These are phyloP conservation scores for Aurelia sp. DNA, from an alignment of 30 jellyfish, hydroid and myxozoan genomes.

Conservation along the genomic window DNA sequence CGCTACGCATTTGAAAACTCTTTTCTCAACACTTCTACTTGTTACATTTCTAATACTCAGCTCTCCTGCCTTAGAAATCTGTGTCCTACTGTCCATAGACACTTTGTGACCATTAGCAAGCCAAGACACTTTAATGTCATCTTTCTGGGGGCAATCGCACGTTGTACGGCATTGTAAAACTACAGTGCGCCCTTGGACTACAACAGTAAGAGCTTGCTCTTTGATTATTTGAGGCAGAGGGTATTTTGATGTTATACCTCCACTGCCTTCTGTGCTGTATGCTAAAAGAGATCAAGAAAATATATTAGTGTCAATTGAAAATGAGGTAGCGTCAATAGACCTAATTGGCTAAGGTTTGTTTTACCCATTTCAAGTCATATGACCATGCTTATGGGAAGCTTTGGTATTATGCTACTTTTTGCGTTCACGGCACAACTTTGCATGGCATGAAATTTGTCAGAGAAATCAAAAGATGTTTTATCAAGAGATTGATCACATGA, in stretches of 20 bases:
- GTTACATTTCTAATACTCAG: constrained; percentile 32
- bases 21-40: neutral
- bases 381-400: too few species aligned
- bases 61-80: neutral
- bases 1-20: constrained; percentile 43
- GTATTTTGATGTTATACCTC: neutral
- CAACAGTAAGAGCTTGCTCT: constrained; percentile 2
- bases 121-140: constrained; percentile 36
- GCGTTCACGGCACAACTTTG: too few species aligned
- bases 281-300: too few species aligned
- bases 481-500: too few species aligned
- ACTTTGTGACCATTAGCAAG: constrained; percentile 26
- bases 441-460: too few species aligned
- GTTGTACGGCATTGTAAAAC: constrained; percentile 27
- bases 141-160: constrained; percentile 30
- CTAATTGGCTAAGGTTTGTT: too few species aligned
- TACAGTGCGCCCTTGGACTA: constrained; percentile 27
- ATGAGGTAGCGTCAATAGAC: too few species aligned
- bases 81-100: neutral
- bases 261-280: too few species aligned
- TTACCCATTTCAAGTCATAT: too few species aligned
- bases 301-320: too few species aligned
- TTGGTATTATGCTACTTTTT: too few species aligned
- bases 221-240: constrained; percentile 9
- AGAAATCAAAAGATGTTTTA: too few species aligned